These are phyloP conservation scores for Actenoides hombroni DNA, from an alignment of 2,113 vertebrate species.

Conservation along the genomic window DNA sequence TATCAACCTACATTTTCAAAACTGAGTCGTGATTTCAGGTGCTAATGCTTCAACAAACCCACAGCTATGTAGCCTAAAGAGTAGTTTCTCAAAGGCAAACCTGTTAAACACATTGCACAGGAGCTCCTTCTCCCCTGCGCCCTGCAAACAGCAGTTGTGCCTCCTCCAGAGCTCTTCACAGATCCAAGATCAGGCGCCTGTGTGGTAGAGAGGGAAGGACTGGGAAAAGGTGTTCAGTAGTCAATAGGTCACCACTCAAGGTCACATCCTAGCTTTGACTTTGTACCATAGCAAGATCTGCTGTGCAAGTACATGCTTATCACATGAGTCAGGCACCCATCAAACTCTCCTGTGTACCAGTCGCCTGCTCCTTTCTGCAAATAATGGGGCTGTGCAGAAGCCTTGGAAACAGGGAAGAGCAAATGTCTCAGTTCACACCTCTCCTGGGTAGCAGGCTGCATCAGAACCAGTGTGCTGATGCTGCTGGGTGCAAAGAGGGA, in stretches of 20 bases:
- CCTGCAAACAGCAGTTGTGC: not conserved
- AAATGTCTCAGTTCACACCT: no score
- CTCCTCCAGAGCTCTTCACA: not conserved
- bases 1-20: not conserved
- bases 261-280: not conserved
- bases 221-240: not conserved
- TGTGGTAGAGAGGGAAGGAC: no score
- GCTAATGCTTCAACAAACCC: not conserved
- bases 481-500: not conserved
- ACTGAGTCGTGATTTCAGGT: not conserved
- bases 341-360: fast-evolving
- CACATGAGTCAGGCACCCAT: fast-evolving
- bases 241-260: fast-evolving
- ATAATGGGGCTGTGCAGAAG: not conserved
- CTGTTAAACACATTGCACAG: not conserved
- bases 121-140: not conserved
- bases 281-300: fast-evolving
- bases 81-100: not conserved
- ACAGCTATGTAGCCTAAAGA: not conserved
- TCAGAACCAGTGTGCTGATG: not conserved
- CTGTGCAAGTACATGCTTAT: fast-evolving
- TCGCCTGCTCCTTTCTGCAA: fast-evolving
- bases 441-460: not conserved
- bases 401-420: not conserved
- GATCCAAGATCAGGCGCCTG: not conserved